phyloP scores from a whole-genome alignment of 2,797 vertebrate species.

The Bradypus variegatus region DNA sequence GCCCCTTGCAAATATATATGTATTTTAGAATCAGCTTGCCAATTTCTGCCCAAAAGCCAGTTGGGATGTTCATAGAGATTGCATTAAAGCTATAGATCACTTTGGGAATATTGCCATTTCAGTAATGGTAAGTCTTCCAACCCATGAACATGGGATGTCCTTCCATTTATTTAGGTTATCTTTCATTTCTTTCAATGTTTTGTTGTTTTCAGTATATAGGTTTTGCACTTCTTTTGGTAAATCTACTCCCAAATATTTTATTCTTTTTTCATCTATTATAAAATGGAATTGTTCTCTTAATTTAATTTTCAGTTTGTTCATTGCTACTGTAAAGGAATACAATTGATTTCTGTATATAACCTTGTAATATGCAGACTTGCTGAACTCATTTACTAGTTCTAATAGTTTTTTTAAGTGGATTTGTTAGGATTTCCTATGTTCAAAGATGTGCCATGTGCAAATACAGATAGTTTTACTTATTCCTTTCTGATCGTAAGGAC shows the following conservation, averaged over 20 bases:
- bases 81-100: not conserved
- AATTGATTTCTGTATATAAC: constrained; percentile 3
- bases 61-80: not conserved
- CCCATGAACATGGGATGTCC: constrained; percentile 23
- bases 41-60: not conserved
- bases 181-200: not conserved
- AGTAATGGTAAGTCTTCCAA: not conserved
- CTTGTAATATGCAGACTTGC: not conserved
- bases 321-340: not conserved
- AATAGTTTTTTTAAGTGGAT: not conserved
- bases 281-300: not conserved
- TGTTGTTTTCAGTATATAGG: not conserved
- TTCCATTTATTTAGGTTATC: not conserved
- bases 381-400: not conserved
- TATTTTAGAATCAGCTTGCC: not conserved
- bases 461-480: not conserved
- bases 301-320: not conserved
- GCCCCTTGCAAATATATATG: not conserved
- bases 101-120: not conserved
- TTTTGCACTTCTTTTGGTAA: not conserved
- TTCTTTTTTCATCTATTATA: not conserved
- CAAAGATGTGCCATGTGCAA: not conserved
- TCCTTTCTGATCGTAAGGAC: not conserved
- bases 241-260: not conserved
- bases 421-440: not conserved